Percentiles rank a stretch among this genome's conserved stretches.
Conservation (phyloP, 2,113 vertebrate species). For the Syngnathoides biaculeatus region DNA sequence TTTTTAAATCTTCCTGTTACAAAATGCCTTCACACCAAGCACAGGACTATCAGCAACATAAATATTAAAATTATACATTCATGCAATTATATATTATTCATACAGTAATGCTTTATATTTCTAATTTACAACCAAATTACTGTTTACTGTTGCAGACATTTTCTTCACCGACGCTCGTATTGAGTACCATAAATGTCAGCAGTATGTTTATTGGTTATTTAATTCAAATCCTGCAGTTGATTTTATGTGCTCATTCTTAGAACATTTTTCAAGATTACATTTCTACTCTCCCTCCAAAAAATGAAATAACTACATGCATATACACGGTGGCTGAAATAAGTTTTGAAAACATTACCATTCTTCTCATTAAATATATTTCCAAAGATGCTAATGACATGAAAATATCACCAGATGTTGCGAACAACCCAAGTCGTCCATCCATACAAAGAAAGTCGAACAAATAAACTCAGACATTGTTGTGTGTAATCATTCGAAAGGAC, state of each 20-base stretch:
- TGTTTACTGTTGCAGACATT: slow-evolving; percentile 10
- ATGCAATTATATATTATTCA: slow-evolving; percentile 40
- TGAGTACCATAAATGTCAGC: slow-evolving; percentile 18
- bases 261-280: background rate
- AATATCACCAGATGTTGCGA: too few species aligned
- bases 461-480: too few species aligned
- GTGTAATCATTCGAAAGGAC: too few species aligned
- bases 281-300: too few species aligned
- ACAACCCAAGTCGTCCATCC: too few species aligned
- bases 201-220: slow-evolving; percentile 6
- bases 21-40: background rate
- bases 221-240: background rate
- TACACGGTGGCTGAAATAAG: too few species aligned
- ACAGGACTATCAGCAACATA: background rate
- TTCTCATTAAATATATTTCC: too few species aligned
- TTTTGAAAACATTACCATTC: too few species aligned
- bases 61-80: slow-evolving; percentile 5
- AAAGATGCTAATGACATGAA: too few species aligned
- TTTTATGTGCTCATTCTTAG: background rate
- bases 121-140: slow-evolving; percentile 9
- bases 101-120: slow-evolving; percentile 15
- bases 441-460: too few species aligned
- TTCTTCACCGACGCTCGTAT: background rate
- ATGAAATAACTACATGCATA: too few species aligned
- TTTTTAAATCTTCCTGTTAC: background rate